phyloP scores from a whole-genome alignment of 2,888 invertebrate genomes.

The Mycogona germanica region DNA sequence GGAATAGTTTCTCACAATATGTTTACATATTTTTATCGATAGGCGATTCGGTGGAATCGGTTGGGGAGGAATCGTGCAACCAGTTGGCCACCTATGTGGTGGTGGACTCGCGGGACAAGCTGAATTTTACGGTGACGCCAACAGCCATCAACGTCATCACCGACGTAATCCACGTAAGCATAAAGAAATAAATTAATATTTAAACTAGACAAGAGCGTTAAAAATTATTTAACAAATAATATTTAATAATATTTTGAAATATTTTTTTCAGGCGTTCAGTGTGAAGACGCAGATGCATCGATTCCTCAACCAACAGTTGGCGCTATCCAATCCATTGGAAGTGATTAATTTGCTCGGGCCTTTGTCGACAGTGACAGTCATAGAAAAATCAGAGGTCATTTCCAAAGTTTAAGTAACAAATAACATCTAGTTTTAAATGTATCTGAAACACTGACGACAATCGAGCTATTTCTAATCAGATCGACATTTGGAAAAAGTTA shows the following conservation, averaged over 20 bases:
- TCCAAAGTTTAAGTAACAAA: not conserved
- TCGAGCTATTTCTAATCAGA: too few relatives aligned
- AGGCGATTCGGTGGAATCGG: conserved; percentile 18
- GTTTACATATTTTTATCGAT: not conserved
- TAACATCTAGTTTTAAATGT: not conserved
- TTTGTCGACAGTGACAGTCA: conserved; percentile 28
- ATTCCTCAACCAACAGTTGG: not conserved
- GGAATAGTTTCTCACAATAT: not conserved
- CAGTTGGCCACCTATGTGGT: conserved; percentile 50
- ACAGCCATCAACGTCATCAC: conserved; percentile 46
- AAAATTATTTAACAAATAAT: not conserved
- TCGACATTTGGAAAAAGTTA: not conserved
- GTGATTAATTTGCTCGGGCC: conserved; percentile 50
- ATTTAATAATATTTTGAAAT: too few relatives aligned
- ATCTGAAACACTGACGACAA: too few relatives aligned
- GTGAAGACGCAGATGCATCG: not conserved
- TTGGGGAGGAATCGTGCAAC: conserved; percentile 23
- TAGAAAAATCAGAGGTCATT: conserved; percentile 27
- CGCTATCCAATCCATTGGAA: conserved; percentile 33
- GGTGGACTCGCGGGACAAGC: conserved; percentile 50
- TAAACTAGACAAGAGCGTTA: not conserved
- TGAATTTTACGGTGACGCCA: conserved; percentile 56
- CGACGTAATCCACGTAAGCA: conserved; percentile 32
- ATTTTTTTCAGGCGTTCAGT: conserved; percentile 5
- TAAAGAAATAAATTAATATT: not conserved